Evolutionary conservation across 1,140 invertebrate species (phyloP), one percentile per base, ranked within the genome.

Genomic region (Gonioctena quinquepunctata): DNA sequence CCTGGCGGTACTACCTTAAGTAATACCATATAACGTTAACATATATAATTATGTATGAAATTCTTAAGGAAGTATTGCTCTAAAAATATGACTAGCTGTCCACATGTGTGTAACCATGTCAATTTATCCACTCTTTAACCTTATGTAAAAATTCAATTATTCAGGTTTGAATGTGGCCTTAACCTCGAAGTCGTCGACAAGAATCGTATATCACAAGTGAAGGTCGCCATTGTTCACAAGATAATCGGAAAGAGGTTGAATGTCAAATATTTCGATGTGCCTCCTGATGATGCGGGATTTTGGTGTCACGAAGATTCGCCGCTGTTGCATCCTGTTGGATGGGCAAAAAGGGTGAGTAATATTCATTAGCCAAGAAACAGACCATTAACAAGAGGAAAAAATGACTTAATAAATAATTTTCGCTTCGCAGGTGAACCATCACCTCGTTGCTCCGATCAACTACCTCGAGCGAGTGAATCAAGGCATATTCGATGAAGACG

Each of bases 291-390:
- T 77, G 88, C 90, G 78, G 94, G 92, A 5, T 98, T 98, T 83
- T 99, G 96, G 96, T 98, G 95, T 79, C 96, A 98, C 76, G 94
- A 97, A 83, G 93, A 96, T 80, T 97, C 96, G 0, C 93, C 95
- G 0, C 86, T 98, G 4, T 94, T 99, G 70, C 96, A 99, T 86
- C 95, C 94, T 2, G 93, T 97, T 2, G 96, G 96, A 13, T 99
- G 97, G 97, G 94, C 96, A 0, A 87, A 87, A 70, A 82, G 91
- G 82, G 80, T 81, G 19, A 62, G 69, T 74, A 13, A 68, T 19
- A 54, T 19, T 54, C 11, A 54, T 54, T 3, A 16, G 2, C 8
- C 1, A 54, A 8, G 6, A 54, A 19, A n/a, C 1, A 22, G 18
- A n/a, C n/a, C n/a, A n/a, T n/a, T n/a, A n/a, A n/a, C n/a, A n/a